A percentile compares a stretch with the other conserved stretches of the same genome.
Evolutionary conservation across 2,888 invertebrate species (phyloP).

Genomic region (Andrena flavipes): DNA sequence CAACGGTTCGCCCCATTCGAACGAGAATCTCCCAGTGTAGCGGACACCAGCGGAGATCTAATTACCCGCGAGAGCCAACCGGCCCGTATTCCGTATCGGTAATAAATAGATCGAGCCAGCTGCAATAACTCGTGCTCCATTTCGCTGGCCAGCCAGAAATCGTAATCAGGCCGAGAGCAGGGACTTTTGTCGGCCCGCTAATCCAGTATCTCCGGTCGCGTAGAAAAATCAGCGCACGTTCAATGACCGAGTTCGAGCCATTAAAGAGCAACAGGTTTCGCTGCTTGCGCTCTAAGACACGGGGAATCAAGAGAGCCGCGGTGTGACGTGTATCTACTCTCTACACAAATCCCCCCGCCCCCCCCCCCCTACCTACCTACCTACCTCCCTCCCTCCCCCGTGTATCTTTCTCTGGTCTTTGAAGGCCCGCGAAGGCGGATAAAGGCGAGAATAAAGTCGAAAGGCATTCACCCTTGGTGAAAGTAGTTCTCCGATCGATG

Average conservation of each 20-base stretch:
- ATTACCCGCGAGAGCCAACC: not conserved
- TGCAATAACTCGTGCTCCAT: constrained; percentile 47
- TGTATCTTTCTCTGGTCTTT: constrained; percentile 56
- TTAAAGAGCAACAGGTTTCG: constrained; percentile 73
- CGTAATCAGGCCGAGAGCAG: constrained; percentile 34
- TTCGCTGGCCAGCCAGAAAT: constrained; percentile 21
- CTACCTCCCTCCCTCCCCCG: not conserved
- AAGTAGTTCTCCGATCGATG: constrained; percentile 77
- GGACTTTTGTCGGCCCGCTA: constrained; percentile 27
- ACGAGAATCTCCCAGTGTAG: no score
- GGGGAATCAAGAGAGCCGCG: constrained; percentile 60
- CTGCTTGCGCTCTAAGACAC: constrained; percentile 61
- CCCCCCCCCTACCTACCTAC: no score
- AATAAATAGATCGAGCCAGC: constrained; percentile 48
- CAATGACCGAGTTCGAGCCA: constrained; percentile 64
- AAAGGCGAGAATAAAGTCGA: constrained; percentile 75
- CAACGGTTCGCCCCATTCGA: no score
- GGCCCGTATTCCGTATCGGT: not conserved
- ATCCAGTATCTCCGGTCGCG: constrained; percentile 30
- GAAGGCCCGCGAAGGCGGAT: constrained; percentile 67
- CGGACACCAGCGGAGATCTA: not conserved
- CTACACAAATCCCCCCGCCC: constrained; percentile 12
- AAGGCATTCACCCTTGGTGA: constrained; percentile 81
- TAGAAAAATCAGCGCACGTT: constrained; percentile 63
- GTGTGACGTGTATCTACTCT: constrained; percentile 55